Conservation (phyloP, 2,888 invertebrate genomes). For the Steromphala cineraria region DNA sequence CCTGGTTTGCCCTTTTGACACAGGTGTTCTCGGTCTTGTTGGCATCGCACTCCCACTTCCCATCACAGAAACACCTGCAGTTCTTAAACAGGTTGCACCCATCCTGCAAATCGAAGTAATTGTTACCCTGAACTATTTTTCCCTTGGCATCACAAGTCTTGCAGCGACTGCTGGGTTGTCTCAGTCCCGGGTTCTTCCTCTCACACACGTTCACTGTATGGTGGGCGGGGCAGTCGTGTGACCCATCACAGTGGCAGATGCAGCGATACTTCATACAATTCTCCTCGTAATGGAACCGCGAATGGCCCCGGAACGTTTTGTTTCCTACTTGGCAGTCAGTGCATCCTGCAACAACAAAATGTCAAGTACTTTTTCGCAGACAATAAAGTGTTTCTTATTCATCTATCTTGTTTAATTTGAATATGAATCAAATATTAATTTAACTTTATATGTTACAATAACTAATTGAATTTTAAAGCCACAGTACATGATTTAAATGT, state of each 20-base stretch:
- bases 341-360: constrained; percentile 30
- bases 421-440: too few species aligned
- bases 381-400: too few species aligned
- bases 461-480: too few species aligned
- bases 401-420: too few species aligned
- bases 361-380: too few species aligned
- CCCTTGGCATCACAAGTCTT: constrained; percentile 50
- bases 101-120: constrained; percentile 53
- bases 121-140: constrained; percentile 46
- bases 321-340: constrained; percentile 36
- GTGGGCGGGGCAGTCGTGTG: constrained; percentile 53
- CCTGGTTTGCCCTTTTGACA: constrained; percentile 26
- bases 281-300: constrained; percentile 38
- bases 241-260: constrained; percentile 58
- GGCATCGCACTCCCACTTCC: constrained; percentile 61
- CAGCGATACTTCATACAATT: constrained; percentile 34
- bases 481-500: too few species aligned
- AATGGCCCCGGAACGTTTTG: constrained; percentile 37
- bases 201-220: constrained; percentile 32
- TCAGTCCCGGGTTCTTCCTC: constrained; percentile 23
- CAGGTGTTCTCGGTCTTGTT: constrained; percentile 52
- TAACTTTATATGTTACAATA: too few species aligned
- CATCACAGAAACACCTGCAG: constrained; percentile 65
- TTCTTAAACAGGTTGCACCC: constrained; percentile 56
- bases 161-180: constrained; percentile 39